Evolutionary conservation across 2,888 invertebrate genomes (phyloP).

Genomic region (Nomada fabriciana): DNA sequence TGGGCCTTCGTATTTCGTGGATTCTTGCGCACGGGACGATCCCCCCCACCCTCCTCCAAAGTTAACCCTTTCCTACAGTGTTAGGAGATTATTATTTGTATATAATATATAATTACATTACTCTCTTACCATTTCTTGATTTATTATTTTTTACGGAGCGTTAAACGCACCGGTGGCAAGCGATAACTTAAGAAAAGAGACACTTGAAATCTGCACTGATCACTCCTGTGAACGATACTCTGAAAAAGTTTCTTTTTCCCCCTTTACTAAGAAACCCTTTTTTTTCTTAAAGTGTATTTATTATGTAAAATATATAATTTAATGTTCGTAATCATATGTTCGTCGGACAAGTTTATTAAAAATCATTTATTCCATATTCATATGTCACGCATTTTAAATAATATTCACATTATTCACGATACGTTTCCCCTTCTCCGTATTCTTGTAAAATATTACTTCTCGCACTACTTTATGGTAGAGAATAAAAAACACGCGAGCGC

Average conservation of each 20-base stretch:
- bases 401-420: conserved; percentile 4
- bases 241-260: conserved; percentile 16
- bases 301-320: conserved; percentile 44
- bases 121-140: conserved; percentile 75
- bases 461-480: conserved; percentile 4
- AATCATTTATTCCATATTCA: conserved; percentile 15
- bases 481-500: background rate
- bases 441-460: background rate
- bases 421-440: background rate
- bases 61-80: conserved; percentile 77
- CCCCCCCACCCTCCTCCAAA: conserved; percentile 75
- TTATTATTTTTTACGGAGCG: conserved; percentile 77
- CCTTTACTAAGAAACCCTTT: conserved; percentile 6
- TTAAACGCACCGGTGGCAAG: conserved; percentile 74
- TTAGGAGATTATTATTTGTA: conserved; percentile 80
- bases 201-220: conserved; percentile 73
- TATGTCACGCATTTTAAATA: conserved; percentile 15
- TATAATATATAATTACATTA: conserved; percentile 76
- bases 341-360: conserved; percentile 31
- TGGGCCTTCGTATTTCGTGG: conserved; percentile 77
- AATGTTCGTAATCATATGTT: conserved; percentile 27
- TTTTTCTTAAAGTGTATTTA: conserved; percentile 40
- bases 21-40: conserved; percentile 78
- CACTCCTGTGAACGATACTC: conserved; percentile 38
- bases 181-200: conserved; percentile 69